Conservation (phyloP, 2,888 invertebrate genomes). For the Scaptomyza tumidula region DNA sequence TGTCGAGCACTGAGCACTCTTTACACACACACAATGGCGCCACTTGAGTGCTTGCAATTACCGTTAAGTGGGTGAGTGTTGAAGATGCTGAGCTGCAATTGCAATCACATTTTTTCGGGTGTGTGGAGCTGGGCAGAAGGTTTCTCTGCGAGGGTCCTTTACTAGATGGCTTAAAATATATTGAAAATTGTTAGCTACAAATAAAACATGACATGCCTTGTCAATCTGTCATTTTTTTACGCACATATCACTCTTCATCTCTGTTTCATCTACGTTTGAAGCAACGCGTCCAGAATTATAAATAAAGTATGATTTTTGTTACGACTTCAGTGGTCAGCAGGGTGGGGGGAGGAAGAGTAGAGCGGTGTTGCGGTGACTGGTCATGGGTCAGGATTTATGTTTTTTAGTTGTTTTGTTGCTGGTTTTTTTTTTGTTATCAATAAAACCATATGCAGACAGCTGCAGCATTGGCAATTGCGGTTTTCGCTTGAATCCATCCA, state of each 20-base stretch:
- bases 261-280: not conserved
- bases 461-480: slow-evolving; percentile 41
- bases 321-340: slow-evolving; percentile 14
- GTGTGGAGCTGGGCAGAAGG: not conserved
- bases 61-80: slow-evolving; percentile 65
- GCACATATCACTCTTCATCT: slow-evolving; percentile 6
- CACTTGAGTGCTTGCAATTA: slow-evolving; percentile 78
- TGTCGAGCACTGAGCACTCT: slow-evolving; percentile 4
- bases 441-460: slow-evolving; percentile 57
- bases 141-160: not conserved
- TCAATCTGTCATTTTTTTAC: slow-evolving; percentile 38
- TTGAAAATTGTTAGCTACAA: slow-evolving; percentile 43
- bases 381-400: slow-evolving; percentile 33
- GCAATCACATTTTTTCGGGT: slow-evolving; percentile 40
- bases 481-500: slow-evolving; percentile 51
- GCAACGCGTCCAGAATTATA: slow-evolving; percentile 52
- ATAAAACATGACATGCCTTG: slow-evolving; percentile 59
- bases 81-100: slow-evolving; percentile 44
- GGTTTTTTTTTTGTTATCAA: slow-evolving; percentile 40
- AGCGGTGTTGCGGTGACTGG: not conserved
- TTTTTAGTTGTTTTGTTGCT: slow-evolving; percentile 17
- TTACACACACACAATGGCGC: slow-evolving; percentile 68
- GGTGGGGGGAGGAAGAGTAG: not conserved
- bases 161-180: slow-evolving; percentile 32
- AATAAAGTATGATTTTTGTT: slow-evolving; percentile 61